Conservation (phyloP, 2,888 invertebrate genomes). For the Dynastes grantii region DNA sequence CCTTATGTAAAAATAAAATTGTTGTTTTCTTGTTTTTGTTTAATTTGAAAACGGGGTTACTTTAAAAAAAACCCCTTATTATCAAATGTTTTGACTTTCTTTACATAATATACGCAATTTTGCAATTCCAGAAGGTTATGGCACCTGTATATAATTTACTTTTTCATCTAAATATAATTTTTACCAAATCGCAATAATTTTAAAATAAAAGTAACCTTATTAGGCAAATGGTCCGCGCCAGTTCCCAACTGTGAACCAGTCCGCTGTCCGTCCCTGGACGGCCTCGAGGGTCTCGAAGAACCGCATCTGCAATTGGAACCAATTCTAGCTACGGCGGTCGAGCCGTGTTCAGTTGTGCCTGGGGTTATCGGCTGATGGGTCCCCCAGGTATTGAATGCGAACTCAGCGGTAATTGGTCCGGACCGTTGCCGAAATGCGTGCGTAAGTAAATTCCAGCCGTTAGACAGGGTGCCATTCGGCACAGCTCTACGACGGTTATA, state of each 20-base stretch:
- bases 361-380: slow-evolving; percentile 86
- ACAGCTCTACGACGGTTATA: slow-evolving; percentile 30
- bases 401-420: slow-evolving; percentile 86
- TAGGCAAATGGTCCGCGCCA: slow-evolving; percentile 84
- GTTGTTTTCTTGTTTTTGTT: too few relatives aligned
- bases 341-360: slow-evolving; percentile 87
- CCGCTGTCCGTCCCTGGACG: slow-evolving; percentile 81
- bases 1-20: too few relatives aligned
- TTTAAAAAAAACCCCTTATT: too few relatives aligned
- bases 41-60: too few relatives aligned
- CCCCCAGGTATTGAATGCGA: slow-evolving; percentile 86
- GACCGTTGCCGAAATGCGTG: slow-evolving; percentile 82
- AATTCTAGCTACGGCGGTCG: slow-evolving; percentile 87
- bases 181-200: too few relatives aligned
- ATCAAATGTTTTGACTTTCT: too few relatives aligned
- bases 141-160: too few relatives aligned
- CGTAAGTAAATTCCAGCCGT: slow-evolving; percentile 73
- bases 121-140: too few relatives aligned
- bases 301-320: slow-evolving; percentile 83
- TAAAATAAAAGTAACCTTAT: background rate
- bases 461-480: slow-evolving; percentile 33
- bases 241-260: slow-evolving; percentile 85
- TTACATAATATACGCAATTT: too few relatives aligned
- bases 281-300: slow-evolving; percentile 78
- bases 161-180: too few relatives aligned